phyloP scores from a whole-genome alignment of 2,888 invertebrate genomes.

The Tachina grossa region DNA sequence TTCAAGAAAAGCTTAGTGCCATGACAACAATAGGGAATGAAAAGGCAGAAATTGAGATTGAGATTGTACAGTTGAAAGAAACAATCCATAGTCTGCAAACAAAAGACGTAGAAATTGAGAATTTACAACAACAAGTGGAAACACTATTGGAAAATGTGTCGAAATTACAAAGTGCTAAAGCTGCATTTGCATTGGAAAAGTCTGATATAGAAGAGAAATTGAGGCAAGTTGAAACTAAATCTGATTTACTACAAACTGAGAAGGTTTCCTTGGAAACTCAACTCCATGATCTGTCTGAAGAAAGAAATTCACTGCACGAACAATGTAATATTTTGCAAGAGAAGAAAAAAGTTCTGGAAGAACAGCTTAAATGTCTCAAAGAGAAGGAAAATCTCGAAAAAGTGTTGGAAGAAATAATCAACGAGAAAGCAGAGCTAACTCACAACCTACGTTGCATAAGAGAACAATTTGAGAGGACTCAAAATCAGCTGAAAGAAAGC shows the following conservation, averaged over 20 bases:
- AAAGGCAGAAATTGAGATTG: background rate
- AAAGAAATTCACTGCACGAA: conserved; percentile 38
- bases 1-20: conserved; percentile 60
- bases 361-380: conserved; percentile 51
- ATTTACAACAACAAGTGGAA: conserved; percentile 9
- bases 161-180: background rate
- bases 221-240: conserved; percentile 10
- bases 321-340: conserved; percentile 13
- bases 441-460: conserved; percentile 37
- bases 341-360: conserved; percentile 23
- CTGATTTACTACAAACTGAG: conserved; percentile 21
- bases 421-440: conserved; percentile 34
- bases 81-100: conserved; percentile 59
- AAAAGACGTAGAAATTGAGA: conserved; percentile 16
- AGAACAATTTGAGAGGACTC: conserved; percentile 28
- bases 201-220: conserved; percentile 27
- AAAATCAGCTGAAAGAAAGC: conserved; percentile 30
- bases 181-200: conserved; percentile 9
- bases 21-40: conserved; percentile 42
- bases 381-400: conserved; percentile 45
- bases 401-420: conserved; percentile 39
- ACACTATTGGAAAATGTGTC: background rate
- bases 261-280: conserved; percentile 26
- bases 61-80: conserved; percentile 41
- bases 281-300: conserved; percentile 44